Conservation (phyloP, 2,888 invertebrate species). For the Epinotia brunnichana region DNA sequence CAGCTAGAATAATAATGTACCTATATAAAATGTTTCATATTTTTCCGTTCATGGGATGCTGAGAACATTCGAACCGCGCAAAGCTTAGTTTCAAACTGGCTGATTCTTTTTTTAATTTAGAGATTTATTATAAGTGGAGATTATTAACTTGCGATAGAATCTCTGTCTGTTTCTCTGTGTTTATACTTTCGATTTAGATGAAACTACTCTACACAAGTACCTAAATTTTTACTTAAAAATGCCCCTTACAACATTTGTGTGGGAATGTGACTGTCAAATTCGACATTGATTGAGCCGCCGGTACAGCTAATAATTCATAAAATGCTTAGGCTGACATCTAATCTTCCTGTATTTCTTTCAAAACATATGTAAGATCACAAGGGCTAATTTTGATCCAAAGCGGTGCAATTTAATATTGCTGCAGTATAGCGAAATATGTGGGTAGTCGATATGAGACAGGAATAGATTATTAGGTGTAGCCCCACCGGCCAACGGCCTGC, state of each 20-base stretch:
- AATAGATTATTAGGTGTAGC: slow-evolving; percentile 51
- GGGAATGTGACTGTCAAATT: not conserved
- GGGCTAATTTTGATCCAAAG: slow-evolving; percentile 47
- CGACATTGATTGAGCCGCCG: not conserved
- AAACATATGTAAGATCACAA: slow-evolving; percentile 44
- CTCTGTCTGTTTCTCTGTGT: not conserved
- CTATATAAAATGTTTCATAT: too few species aligned
- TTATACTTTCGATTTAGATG: not conserved
- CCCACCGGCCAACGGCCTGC: slow-evolving; percentile 35
- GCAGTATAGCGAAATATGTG: slow-evolving; percentile 42
- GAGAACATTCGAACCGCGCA: too few species aligned
- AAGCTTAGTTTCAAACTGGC: too few species aligned
- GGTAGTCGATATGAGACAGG: slow-evolving; percentile 51
- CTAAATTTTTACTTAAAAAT: too few species aligned
- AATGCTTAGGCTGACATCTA: slow-evolving; percentile 5
- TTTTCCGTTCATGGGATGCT: too few species aligned
- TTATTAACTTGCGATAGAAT: not conserved
- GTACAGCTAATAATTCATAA: not conserved
- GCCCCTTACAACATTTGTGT: not conserved
- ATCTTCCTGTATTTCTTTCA: slow-evolving; percentile 16
- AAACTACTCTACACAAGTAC: not conserved
- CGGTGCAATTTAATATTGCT: slow-evolving; percentile 47
- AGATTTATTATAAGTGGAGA: too few species aligned
- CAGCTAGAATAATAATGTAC: too few species aligned
- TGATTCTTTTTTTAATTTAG: too few species aligned